These are phyloP conservation scores for Manduca sexta DNA, from an alignment of 1,140 invertebrate species.

Conservation along the genomic window DNA sequence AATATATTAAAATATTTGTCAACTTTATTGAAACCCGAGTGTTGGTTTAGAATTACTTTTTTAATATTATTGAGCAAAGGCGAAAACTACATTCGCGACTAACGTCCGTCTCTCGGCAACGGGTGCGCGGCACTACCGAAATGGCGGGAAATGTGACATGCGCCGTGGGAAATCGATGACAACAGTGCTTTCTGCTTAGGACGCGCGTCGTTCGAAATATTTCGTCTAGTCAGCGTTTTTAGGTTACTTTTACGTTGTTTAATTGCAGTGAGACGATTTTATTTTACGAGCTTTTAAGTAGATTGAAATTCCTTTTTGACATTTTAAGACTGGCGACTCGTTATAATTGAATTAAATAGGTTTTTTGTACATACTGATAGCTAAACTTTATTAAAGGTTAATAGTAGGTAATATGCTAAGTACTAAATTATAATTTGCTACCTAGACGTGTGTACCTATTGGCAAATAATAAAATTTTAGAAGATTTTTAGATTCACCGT, in stretches of 20 bases:
- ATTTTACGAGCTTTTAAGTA: too few species aligned
- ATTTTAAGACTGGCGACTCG: too few species aligned
- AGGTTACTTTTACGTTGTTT: constrained; percentile 4
- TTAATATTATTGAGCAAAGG: constrained; percentile 14
- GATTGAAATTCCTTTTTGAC: too few species aligned
- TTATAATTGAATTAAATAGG: too few species aligned
- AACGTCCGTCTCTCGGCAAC: constrained; percentile 14
- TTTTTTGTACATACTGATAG: too few species aligned
- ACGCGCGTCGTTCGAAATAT: constrained; percentile 31
- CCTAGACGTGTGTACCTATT: too few species aligned
- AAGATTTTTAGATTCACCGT: too few species aligned
- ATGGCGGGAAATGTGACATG: constrained; percentile 62
- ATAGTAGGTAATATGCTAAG: too few species aligned
- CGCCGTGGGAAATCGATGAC: constrained; percentile 64
- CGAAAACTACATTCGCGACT: neutral
- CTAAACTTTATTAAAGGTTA: too few species aligned
- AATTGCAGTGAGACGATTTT: neutral
- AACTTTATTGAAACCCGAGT: neutral
- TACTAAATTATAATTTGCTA: too few species aligned
- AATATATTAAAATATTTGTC: neutral
- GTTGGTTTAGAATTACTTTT: constrained; percentile 6
- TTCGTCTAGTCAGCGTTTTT: constrained; percentile 19
- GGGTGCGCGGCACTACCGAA: constrained; percentile 41
- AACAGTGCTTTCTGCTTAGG: neutral
- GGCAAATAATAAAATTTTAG: too few species aligned